Evolutionary conservation across 2,113 vertebrate species (phyloP).

Genomic region (Oncorhynchus gorbuscha): DNA sequence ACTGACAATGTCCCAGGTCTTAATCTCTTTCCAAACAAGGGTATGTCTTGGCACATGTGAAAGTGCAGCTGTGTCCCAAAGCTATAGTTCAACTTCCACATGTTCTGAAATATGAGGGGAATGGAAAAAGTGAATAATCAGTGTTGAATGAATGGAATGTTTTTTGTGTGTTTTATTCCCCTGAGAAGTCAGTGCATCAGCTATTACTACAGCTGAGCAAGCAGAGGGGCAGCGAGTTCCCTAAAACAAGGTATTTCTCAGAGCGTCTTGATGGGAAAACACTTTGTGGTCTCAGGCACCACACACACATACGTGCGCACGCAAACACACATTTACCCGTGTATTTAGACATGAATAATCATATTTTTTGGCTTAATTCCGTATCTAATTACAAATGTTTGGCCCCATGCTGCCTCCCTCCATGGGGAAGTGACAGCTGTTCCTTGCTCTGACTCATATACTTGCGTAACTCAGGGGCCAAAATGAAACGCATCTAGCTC

Average conservation of each 20-base stretch:
- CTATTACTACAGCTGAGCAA: neutral
- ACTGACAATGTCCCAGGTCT: too few species aligned
- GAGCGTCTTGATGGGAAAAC: too few species aligned
- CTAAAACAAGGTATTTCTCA: conserved; percentile 9
- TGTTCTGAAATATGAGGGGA: too few species aligned
- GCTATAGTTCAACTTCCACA: too few species aligned
- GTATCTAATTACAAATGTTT: too few species aligned
- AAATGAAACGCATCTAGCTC: neutral
- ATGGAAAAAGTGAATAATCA: too few species aligned
- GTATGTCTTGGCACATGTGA: too few species aligned
- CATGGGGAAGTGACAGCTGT: neutral
- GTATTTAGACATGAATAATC: neutral
- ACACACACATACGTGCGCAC: too few species aligned
- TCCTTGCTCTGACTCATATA: neutral
- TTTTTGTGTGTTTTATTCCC: neutral
- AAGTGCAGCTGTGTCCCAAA: too few species aligned
- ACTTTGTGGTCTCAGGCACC: too few species aligned
- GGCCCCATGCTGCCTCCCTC: neutral
- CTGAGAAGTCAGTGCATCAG: neutral
- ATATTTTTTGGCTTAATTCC: neutral
- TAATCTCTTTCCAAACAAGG: too few species aligned
- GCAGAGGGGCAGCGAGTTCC: neutral
- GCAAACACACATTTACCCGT: neutral
- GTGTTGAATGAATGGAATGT: neutral
- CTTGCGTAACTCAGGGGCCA: neutral